Evolutionary conservation across 2,888 invertebrate species (phyloP).

Genomic region (Caenorhabditis drosophilae): DNA sequence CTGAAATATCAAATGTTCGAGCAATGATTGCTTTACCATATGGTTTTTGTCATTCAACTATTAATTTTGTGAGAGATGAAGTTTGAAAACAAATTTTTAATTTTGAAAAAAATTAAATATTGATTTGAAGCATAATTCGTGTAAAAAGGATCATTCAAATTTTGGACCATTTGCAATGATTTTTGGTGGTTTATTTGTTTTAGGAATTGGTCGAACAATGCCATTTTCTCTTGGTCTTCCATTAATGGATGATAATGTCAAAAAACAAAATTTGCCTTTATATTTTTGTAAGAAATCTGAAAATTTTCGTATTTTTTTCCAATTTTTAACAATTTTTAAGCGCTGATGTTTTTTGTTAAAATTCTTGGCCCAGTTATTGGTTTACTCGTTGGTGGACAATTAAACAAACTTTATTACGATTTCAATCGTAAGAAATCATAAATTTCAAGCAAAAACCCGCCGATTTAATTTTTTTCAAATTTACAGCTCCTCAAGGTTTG

Average conservation of each 20-base stretch:
- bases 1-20: conserved; percentile 38
- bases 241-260: conserved; percentile 69
- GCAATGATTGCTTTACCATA: conserved; percentile 54
- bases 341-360: conserved; percentile 68
- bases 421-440: conserved; percentile 55
- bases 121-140: conserved; percentile 36
- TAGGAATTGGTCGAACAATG: conserved; percentile 69
- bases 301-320: background rate
- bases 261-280: conserved; percentile 64
- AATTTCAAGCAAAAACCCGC: background rate
- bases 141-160: conserved; percentile 49
- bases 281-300: conserved; percentile 61
- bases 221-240: conserved; percentile 69
- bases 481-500: conserved; percentile 67
- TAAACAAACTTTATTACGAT: conserved; percentile 66
- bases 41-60: conserved; percentile 58
- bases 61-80: conserved; percentile 47
- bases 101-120: too few relatives aligned
- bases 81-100: too few relatives aligned
- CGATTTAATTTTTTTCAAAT: background rate
- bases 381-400: conserved; percentile 62
- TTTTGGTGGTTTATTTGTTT: conserved; percentile 65
- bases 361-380: conserved; percentile 68
- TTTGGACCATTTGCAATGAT: conserved; percentile 67
- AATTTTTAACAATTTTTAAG: conserved; percentile 43